A percentile compares a stretch with the other conserved stretches of the same genome.
Evolutionary conservation across 2,888 invertebrate genomes (phyloP).

Genomic region (Drosophila paramelanica): DNA sequence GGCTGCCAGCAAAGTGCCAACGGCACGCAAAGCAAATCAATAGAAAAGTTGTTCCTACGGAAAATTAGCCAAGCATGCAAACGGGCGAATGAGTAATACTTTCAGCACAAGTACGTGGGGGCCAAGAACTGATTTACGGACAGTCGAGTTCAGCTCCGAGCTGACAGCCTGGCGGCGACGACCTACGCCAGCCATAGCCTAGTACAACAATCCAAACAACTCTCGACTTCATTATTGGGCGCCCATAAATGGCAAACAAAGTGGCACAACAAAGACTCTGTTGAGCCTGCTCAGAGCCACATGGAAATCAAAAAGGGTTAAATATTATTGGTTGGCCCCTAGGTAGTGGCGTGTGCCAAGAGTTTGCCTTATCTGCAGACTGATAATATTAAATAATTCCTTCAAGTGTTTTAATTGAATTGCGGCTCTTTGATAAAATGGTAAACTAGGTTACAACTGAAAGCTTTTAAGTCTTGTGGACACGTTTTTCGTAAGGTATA

Average conservation of each 20-base stretch:
- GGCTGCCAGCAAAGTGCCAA: slow-evolving; percentile 46
- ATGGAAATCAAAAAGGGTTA: slow-evolving; percentile 54
- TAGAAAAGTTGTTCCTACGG: slow-evolving; percentile 29
- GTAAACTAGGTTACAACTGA: slow-evolving; percentile 16
- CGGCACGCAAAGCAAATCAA: slow-evolving; percentile 73
- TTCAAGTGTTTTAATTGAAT: slow-evolving; percentile 6
- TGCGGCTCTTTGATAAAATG: slow-evolving; percentile 12
- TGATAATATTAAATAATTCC: slow-evolving; percentile 5
- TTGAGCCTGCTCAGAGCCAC: slow-evolving; percentile 24
- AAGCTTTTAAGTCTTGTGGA: not conserved
- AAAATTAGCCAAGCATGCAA: slow-evolving; percentile 19
- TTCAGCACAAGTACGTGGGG: slow-evolving; percentile 25
- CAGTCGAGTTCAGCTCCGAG: slow-evolving; percentile 12
- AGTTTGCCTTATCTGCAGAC: slow-evolving; percentile 8
- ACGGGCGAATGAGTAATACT: slow-evolving; percentile 35
- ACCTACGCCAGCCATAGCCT: slow-evolving; percentile 44
- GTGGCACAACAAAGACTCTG: slow-evolving; percentile 19
- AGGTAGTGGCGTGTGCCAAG: not conserved
- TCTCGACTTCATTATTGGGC: slow-evolving; percentile 13
- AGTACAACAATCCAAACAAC: slow-evolving; percentile 41
- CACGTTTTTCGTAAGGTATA: not conserved
- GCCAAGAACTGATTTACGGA: slow-evolving; percentile 41
- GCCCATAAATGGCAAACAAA: slow-evolving; percentile 45
- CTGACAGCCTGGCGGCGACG: slow-evolving; percentile 2
- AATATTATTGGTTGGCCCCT: slow-evolving; percentile 4